These are phyloP conservation scores for Sycophila sp. DNA, from an alignment of 1,140 invertebrate species.

Conservation along the genomic window DNA sequence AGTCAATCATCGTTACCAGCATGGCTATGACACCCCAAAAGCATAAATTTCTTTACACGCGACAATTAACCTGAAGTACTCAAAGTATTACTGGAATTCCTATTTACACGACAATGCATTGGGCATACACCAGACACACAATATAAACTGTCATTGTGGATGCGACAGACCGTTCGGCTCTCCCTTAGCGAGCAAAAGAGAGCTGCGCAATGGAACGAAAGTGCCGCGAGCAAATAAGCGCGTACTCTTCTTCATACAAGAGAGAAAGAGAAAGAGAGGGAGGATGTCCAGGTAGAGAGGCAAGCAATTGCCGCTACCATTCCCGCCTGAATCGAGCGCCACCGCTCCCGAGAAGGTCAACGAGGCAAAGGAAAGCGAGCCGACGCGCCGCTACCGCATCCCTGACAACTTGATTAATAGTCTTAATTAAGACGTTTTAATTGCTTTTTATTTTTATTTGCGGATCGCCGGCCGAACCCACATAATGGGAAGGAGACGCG, in stretches of 20 bases:
- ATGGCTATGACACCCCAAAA: too few species aligned
- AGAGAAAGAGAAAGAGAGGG: not conserved
- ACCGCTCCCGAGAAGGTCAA: not conserved
- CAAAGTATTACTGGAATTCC: too few species aligned
- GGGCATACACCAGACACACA: too few species aligned
- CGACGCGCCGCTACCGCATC: constrained; percentile 39
- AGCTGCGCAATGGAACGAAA: too few species aligned
- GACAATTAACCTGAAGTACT: too few species aligned
- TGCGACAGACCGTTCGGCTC: too few species aligned
- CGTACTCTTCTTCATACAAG: not conserved
- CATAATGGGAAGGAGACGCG: not conserved
- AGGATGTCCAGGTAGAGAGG: constrained; percentile 27
- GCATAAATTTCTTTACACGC: too few species aligned
- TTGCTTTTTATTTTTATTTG: constrained; percentile 65
- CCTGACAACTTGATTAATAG: constrained; percentile 65
- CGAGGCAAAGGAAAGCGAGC: constrained; percentile 46
- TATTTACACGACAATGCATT: too few species aligned
- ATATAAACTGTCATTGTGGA: too few species aligned
- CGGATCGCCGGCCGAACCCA: too few species aligned
- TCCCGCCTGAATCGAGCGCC: constrained; percentile 51
- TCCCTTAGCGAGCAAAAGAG: too few species aligned
- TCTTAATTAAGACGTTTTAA: constrained; percentile 67
- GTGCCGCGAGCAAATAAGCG: not conserved
- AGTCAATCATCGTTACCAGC: too few species aligned
- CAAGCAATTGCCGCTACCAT: constrained; percentile 61